Evolutionary conservation across 2,113 vertebrate species (phyloP).

Genomic region (Aspidoscelis tigris): DNA sequence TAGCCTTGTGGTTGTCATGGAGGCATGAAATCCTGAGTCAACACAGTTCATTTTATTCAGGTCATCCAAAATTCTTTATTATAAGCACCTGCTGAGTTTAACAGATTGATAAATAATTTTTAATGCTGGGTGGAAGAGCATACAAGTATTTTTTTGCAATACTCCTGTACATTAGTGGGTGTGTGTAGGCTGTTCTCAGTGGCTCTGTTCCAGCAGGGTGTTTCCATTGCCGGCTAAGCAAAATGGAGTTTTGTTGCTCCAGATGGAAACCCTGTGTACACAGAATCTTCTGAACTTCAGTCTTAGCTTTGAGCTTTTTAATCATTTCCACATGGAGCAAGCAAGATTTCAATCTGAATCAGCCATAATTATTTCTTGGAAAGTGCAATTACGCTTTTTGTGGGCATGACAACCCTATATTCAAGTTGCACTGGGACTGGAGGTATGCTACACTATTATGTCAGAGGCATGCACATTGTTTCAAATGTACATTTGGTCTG

Average conservation of each 20-base stretch:
- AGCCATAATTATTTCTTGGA: background rate
- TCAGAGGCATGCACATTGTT: background rate
- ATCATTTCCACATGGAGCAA: background rate
- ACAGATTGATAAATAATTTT: background rate
- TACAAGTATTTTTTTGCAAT: background rate
- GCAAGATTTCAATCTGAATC: background rate
- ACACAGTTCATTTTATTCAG: background rate
- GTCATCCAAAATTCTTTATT: background rate
- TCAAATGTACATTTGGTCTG: background rate
- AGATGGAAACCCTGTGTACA: background rate
- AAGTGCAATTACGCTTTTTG: background rate
- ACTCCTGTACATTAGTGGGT: background rate
- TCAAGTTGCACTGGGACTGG: background rate
- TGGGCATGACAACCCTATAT: background rate
- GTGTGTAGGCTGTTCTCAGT: background rate
- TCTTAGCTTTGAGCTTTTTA: background rate
- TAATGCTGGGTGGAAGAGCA: background rate
- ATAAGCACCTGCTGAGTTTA: background rate
- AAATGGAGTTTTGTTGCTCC: slow-evolving; percentile 6
- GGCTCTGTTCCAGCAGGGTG: background rate
- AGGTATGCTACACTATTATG: background rate
- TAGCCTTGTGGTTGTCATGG: too few relatives aligned
- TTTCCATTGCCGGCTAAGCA: background rate
- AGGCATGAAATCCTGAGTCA: too few relatives aligned
- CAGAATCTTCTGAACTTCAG: background rate